Evolutionary conservation across 2,888 invertebrate species (phyloP), one percentile per base, ranked within the genome.

Genomic region (Zaprionus obscuricornis): DNA sequence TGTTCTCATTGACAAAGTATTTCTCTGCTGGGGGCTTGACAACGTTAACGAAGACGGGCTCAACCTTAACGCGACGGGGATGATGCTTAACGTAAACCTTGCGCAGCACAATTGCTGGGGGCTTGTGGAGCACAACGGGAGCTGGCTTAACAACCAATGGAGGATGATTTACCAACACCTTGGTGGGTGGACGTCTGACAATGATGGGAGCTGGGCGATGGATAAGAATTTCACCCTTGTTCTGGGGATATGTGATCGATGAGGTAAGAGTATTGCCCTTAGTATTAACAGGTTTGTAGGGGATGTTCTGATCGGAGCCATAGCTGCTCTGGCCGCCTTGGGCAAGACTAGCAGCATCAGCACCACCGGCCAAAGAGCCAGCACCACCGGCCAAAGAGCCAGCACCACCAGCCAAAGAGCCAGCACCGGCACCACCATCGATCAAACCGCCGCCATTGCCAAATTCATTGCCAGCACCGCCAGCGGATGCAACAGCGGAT

Each of bases 11-110:
- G 31, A 89, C 89, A 37, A 86, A 89, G 59, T 89, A 89, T 52
- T 89, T 89, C 74, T 89, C 88, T 88, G 89, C 88, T 85, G 89
- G 88, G 2, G 89, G 89, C 65, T 89, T 89, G 7, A 89, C 87
- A 63, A 90, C 88, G 45, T 90, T 89, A 31, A 90, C 89, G 56
- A 88, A 88, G 22, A 89, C 89, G 16, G 90, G 90, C 60, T 90
- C 89, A 17, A 90, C 88, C 79, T 87, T 88, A 33, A 90, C 87
- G 68, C 88, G 87, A 33, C 88, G 88, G 64, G 89, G 90, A 34
- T 89, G 87, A 64, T 88, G 85, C 74, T 89, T 89, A 11, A 89
- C 81, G 57, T 79, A 83, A 27, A 89, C 87, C 76, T 88, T 89
- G 68, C 89, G 89, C 31, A 89, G 65, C 1, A 90, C 87, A n/a